Base-by-base conservation (phyloP, 2,797 vertebrate genomes). In the Malurus splendens region DNA sequence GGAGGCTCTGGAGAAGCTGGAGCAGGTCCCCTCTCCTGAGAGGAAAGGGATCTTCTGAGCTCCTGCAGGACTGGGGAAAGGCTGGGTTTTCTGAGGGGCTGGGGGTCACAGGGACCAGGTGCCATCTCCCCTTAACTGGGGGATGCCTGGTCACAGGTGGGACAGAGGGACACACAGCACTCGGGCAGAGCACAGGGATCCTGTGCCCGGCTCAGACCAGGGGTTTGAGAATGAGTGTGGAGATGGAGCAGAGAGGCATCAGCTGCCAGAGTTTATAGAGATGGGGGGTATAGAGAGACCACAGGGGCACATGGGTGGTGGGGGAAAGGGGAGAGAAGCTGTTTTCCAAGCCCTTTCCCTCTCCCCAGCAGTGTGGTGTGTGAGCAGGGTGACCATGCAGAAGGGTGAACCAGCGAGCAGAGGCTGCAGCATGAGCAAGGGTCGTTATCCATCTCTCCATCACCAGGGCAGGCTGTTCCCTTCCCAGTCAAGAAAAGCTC, bases 381-480 rank as follows among this genome's bases (percentile, higher is more conserved):
- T 1, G 9, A 62, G 71, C 0, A 0, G 30, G 7, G 14, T 72
- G 47, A n/a, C 60, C 30, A 11, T 2, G 16, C 5, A 9, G 38
- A 65, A 22, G 22, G 23, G 9, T 23, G 39, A 51, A 17, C 41
- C 24, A 8, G 48, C 0, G 0, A 66, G 33, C 0, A 50, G 64
- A 81, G 38, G n/a, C 56, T 75, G 36, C 19, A 3, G 47, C 9
- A 2, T 4, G 9, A 62, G 39, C 33, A 51, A 66, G 64, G 64
- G 24, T 20, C 0, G 0, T 20, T 0, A 0, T 81, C 24, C 18
- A 2, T 56, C 42, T 19, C 23, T 42, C 44, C 4, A 1, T 92
- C 62, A 95, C 89, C 90, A 93, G 47, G 83, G 90, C 66, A 94
- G 44, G 39, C 45, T 47, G 33, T 92, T 90, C 56, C 93, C 92